These are phyloP conservation scores for Euura saliciscinereae DNA, from an alignment of 1,140 invertebrate species.

Conservation along the genomic window DNA sequence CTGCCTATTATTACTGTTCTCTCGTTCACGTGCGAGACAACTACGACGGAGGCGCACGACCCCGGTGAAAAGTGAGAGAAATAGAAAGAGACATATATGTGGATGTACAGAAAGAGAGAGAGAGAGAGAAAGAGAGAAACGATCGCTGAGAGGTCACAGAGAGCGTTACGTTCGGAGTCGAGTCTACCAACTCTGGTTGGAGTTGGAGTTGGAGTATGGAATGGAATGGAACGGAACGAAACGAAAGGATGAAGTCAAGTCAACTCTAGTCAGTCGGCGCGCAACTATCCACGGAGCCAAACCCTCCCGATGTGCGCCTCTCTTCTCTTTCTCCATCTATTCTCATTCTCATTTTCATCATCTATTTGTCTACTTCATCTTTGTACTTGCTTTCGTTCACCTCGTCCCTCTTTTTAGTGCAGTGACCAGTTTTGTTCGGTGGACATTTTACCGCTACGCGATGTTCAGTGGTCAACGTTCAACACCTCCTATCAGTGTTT, in stretches of 20 bases:
- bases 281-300: conserved; percentile 29
- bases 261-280: conserved; percentile 33
- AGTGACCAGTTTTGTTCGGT: no score
- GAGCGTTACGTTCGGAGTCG: background rate
- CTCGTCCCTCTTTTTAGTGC: background rate
- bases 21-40: conserved; percentile 2
- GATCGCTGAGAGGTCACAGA: conserved; percentile 3
- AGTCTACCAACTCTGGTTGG: conserved; percentile 14
- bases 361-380: background rate
- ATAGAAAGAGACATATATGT: conserved; percentile 3
- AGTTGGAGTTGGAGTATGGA: conserved; percentile 26
- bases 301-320: conserved; percentile 21
- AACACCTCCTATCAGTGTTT: no score
- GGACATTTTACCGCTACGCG: no score
- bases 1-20: conserved; percentile 5
- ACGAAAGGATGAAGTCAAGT: conserved; percentile 25
- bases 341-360: background rate
- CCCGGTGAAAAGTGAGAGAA: background rate
- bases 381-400: background rate
- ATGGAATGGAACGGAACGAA: conserved; percentile 22
- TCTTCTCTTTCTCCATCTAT: background rate
- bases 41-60: background rate
- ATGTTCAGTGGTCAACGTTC: no score
- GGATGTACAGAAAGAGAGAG: conserved; percentile 9
- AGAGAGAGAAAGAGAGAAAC: conserved; percentile 18